phyloP scores from a whole-genome alignment of 2,113 vertebrate genomes.

The Procapra przewalskii region DNA sequence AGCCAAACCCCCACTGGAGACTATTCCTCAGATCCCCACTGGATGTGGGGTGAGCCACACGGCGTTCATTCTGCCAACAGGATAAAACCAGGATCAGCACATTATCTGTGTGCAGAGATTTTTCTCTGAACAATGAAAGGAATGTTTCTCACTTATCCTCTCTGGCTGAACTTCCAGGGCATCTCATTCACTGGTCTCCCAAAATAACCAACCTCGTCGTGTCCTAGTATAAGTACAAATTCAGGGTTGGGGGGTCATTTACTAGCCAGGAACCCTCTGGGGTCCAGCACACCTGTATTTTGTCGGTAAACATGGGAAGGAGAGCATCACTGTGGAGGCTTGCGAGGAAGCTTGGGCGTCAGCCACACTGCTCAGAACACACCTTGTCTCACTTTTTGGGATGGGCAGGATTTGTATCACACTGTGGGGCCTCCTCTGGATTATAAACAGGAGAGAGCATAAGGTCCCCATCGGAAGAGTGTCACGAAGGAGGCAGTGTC shows the following conservation, averaged over 20 bases:
- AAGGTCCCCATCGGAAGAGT: neutral
- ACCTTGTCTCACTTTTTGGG: neutral
- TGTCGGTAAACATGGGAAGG: neutral
- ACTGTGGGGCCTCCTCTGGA: neutral
- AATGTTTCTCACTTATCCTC: neutral
- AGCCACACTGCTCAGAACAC: neutral
- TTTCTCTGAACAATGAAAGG: neutral
- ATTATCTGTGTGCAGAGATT: neutral
- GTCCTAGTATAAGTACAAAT: neutral
- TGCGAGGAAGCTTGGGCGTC: neutral
- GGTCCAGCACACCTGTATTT: neutral
- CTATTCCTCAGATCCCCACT: neutral
- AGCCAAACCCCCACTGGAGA: neutral
- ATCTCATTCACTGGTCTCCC: neutral
- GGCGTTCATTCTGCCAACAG: neutral
- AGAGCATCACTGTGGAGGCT: neutral
- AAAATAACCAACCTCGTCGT: neutral
- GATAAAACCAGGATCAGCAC: neutral
- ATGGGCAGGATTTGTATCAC: neutral
- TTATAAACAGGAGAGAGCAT: neutral
- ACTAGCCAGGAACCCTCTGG: neutral
- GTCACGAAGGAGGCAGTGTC: neutral
- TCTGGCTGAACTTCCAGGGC: neutral
- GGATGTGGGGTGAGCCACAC: neutral
- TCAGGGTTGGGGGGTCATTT: neutral